These are phyloP conservation scores for Cetonia aurata DNA, from an alignment of 2,888 invertebrate genomes.

Conservation along the genomic window DNA sequence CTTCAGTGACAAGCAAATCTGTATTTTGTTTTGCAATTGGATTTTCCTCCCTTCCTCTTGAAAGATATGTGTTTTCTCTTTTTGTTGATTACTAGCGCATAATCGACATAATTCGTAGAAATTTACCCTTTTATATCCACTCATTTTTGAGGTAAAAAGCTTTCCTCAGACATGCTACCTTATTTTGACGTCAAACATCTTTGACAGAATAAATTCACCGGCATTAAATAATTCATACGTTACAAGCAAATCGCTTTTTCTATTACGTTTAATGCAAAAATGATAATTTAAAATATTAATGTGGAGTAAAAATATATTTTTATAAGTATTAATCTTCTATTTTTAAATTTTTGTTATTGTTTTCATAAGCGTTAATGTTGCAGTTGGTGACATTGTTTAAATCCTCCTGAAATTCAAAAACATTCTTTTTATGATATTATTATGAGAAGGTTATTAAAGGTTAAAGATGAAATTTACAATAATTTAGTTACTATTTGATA, in stretches of 20 bases:
- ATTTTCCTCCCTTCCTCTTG: conserved; percentile 75
- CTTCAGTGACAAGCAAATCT: conserved; percentile 74
- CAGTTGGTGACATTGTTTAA: too few relatives aligned
- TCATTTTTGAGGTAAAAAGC: conserved; percentile 65
- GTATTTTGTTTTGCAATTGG: conserved; percentile 75
- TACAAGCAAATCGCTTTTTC: not conserved
- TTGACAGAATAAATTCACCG: conserved; percentile 23
- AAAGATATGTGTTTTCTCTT: conserved; percentile 76
- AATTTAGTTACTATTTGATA: too few relatives aligned
- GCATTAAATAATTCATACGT: conserved; percentile 1
- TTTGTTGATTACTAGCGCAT: conserved; percentile 77
- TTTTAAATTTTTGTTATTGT: too few relatives aligned
- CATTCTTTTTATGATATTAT: too few relatives aligned
- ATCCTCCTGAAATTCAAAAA: too few relatives aligned
- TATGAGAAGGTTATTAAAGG: too few relatives aligned
- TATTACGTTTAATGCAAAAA: too few relatives aligned
- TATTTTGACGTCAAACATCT: conserved; percentile 38
- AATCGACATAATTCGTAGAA: conserved; percentile 79
- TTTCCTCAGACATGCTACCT: conserved; percentile 40
- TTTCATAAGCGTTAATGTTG: too few relatives aligned
- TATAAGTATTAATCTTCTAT: not conserved
- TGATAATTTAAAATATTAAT: too few relatives aligned
- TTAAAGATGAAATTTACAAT: too few relatives aligned
- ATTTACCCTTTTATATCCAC: conserved; percentile 78
- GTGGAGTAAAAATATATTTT: too few relatives aligned